These are phyloP conservation scores for Bungarus multicinctus DNA, from an alignment of 2,113 vertebrate genomes.

Conservation along the genomic window DNA sequence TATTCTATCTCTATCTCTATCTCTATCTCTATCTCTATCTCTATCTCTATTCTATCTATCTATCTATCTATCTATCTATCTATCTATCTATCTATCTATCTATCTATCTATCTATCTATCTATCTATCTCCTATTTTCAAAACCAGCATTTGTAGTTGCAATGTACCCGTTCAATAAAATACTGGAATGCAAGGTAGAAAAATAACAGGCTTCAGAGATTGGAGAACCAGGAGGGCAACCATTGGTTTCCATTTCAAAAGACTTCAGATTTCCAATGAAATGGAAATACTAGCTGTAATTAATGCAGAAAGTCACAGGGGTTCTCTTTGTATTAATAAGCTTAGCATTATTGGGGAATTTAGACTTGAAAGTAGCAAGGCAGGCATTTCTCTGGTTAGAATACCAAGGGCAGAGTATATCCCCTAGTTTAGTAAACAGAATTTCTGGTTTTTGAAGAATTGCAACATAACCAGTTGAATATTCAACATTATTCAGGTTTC, in stretches of 20 bases:
- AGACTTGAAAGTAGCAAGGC: not conserved
- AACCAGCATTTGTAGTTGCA: constrained; percentile 7
- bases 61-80: too few species aligned
- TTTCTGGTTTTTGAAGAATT: not conserved
- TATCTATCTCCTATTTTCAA: constrained; percentile 23
- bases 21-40: too few species aligned
- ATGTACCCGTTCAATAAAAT: constrained; percentile 7
- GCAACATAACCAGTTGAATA: not conserved
- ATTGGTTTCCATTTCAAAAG: not conserved
- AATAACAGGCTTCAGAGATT: not conserved
- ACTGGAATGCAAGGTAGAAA: not conserved
- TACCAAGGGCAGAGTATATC: not conserved
- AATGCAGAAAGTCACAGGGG: not conserved
- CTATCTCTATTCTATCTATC: too few species aligned
- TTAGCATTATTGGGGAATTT: not conserved
- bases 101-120: too few species aligned
- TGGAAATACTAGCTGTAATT: not conserved
- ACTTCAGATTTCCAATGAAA: not conserved
- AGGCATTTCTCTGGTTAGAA: not conserved
- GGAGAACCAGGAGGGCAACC: not conserved
- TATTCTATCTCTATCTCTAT: too few species aligned
- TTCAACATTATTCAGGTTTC: not conserved
- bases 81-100: too few species aligned
- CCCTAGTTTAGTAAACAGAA: not conserved
- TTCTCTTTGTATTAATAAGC: not conserved